Base-by-base conservation (phyloP, 2,797 vertebrate genomes). In the Oceanodroma leucorhoa region DNA sequence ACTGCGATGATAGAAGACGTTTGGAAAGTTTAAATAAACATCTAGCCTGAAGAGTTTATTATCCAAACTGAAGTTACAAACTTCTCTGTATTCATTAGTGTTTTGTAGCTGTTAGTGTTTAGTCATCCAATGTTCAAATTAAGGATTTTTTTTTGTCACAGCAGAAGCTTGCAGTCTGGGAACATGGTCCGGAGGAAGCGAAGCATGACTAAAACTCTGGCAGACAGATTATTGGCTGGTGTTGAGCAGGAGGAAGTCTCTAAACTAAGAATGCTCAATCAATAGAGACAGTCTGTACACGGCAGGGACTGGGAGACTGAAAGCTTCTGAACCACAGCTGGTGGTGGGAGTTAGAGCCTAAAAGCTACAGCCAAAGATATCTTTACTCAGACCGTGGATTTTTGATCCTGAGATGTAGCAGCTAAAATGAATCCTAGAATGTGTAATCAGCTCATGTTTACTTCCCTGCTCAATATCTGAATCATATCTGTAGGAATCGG, bases 161-260 rank as follows among this genome's bases (percentile, higher is more conserved):
- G 66, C 62, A 94, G 87, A 94, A 84, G 43, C 55, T 90, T 70
- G 46, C 34, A 51, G 87, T 16, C 65, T 88, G 65, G 86, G 55
- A 86, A 91, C 69, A 11, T 1, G 21, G 78, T 83, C 73, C 5
- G 1, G 77, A 51, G 80, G 87, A 92, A 88, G 54, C 1, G 0
- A 75, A 69, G 82, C 91, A 86, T 92, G 89, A 88, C 91, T 90
- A 22, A 94, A 96, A 66, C 2, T 1, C 79, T 80, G 81, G 40
- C 87, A 85, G 77, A 55, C 54, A 58, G 79, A 90, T 96, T 95
- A 94, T 66, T 93, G 87, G 91, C 66, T 83, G 30, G 23, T 88
- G 54, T 27, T 57, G 54, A 89, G 79, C 72, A 45, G 73, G 66
- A 95, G 54, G 36, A 95, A 91, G 55, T 55, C 60, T 83, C 73